Conservation (phyloP, 2,113 vertebrate species). For the Pelodiscus sinensis region DNA sequence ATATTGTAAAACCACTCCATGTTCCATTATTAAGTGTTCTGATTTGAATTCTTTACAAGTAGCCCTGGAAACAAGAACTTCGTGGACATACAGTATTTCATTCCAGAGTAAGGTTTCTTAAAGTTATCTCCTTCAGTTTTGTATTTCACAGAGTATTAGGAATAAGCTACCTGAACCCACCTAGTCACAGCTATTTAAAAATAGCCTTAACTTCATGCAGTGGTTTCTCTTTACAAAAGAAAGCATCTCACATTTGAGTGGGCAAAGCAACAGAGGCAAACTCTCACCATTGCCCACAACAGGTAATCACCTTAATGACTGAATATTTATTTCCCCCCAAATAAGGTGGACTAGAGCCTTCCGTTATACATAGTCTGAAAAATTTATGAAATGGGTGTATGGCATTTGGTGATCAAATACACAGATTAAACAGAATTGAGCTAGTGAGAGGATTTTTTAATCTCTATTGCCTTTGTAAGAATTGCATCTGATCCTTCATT, state of each 20-base stretch:
- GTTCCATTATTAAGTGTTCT: constrained; percentile 8
- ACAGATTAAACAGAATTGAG: neutral
- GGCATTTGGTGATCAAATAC: neutral
- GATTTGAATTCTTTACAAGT: neutral
- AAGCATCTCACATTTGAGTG: constrained; percentile 38
- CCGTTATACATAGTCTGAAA: neutral
- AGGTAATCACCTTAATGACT: constrained; percentile 3
- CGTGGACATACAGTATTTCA: constrained; percentile 6
- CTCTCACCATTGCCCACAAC: neutral
- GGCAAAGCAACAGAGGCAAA: constrained; percentile 36
- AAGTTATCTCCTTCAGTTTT: neutral
- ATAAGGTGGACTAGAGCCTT: neutral
- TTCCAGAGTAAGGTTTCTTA: constrained; percentile 7
- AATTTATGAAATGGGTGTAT: neutral
- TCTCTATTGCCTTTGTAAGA: rapidly evolving
- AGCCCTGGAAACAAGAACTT: neutral
- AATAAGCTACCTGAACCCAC: constrained; percentile 3
- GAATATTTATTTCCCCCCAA: constrained; percentile 46
- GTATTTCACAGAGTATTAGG: constrained; percentile 9
- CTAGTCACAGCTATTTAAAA: constrained; percentile 4
- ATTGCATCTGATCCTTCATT: neutral
- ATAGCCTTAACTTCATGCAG: constrained; percentile 15
- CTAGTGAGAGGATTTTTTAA: neutral
- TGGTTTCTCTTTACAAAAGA: constrained; percentile 55
- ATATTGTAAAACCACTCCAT: neutral